Percentiles rank a stretch among this genome's conserved stretches.
phyloP scores from a whole-genome alignment of 2,888 invertebrate species.

The Xestia sexstrigata region DNA sequence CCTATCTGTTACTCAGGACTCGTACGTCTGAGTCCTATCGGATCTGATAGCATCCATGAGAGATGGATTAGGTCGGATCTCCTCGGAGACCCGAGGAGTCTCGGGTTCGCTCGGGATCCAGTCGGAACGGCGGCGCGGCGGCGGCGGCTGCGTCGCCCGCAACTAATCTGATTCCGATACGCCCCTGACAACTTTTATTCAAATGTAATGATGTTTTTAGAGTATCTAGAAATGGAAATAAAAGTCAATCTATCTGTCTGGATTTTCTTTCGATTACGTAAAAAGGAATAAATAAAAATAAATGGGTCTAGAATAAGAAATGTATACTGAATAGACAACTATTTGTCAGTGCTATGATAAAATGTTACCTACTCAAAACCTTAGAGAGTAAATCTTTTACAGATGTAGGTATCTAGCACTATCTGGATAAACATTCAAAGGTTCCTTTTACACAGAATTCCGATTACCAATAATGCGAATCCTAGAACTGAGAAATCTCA shows the following conservation, averaged over 20 bases:
- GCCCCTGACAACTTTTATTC: constrained; percentile 53
- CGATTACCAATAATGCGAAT: neutral
- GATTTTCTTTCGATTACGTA: constrained; percentile 27
- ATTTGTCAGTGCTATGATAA: constrained; percentile 19
- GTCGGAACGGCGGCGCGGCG: neutral
- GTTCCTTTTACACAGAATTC: neutral
- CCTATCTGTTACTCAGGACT: constrained; percentile 44
- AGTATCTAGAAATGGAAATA: constrained; percentile 34
- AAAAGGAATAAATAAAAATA: constrained; percentile 20
- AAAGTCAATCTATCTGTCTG: constrained; percentile 18
- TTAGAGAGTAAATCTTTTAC: neutral
- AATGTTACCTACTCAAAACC: neutral
- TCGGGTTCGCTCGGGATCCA: constrained; percentile 14
- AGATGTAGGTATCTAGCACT: neutral
- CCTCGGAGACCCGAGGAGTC: too few relatives aligned
- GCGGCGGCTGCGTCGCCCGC: constrained; percentile 8
- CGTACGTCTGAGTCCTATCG: constrained; percentile 45
- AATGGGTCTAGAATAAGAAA: constrained; percentile 22
- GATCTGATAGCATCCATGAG: constrained; percentile 60
- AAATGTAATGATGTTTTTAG: constrained; percentile 57
- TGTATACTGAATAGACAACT: constrained; percentile 2
- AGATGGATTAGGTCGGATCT: constrained; percentile 48
- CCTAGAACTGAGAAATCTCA: neutral
- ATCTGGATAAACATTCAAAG: neutral
- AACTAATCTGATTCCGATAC: constrained; percentile 55